Conservation (phyloP, 2,113 vertebrate genomes). For the Clarias gariepinus region DNA sequence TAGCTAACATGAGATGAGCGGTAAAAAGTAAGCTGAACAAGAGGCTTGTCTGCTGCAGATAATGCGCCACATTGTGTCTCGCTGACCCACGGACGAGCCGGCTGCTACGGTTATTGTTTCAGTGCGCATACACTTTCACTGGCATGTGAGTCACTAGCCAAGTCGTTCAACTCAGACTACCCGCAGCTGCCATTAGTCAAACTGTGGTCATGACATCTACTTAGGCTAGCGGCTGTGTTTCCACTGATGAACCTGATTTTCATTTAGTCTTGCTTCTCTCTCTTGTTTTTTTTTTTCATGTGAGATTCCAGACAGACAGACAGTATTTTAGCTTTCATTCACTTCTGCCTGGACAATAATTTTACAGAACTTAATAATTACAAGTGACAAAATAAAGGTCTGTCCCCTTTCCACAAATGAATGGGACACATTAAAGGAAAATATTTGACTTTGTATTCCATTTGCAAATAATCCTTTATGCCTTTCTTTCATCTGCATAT, state of each 20-base stretch:
- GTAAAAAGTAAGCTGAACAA: slow-evolving; percentile 62
- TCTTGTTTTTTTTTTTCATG: background rate
- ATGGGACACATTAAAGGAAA: slow-evolving; percentile 21
- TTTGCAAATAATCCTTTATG: slow-evolving; percentile 1
- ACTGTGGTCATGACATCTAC: slow-evolving; percentile 65
- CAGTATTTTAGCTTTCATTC: background rate
- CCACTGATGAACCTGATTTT: slow-evolving; percentile 31
- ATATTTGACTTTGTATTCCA: slow-evolving; percentile 11
- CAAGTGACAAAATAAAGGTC: slow-evolving; percentile 26
- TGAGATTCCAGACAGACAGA: slow-evolving; percentile 23
- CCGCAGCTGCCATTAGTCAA: slow-evolving; percentile 64
- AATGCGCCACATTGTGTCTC: slow-evolving; percentile 66
- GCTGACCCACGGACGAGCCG: slow-evolving; percentile 48
- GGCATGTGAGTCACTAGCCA: slow-evolving; percentile 61
- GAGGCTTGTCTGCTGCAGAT: slow-evolving; percentile 56
- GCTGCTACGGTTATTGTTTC: slow-evolving; percentile 58
- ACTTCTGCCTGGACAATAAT: background rate
- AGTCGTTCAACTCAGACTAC: slow-evolving; percentile 38
- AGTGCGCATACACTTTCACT: slow-evolving; percentile 48
- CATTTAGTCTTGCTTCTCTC: background rate
- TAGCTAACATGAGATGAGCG: slow-evolving; percentile 42
- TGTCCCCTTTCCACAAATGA: slow-evolving; percentile 4
- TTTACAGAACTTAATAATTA: slow-evolving; percentile 23
- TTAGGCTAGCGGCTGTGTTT: slow-evolving; percentile 38
- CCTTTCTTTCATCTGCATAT: background rate